Evolutionary conservation across 2,113 vertebrate genomes (phyloP), one percentile per base, ranked within the genome.

Genomic region (Chaetorhynchus papuensis): DNA sequence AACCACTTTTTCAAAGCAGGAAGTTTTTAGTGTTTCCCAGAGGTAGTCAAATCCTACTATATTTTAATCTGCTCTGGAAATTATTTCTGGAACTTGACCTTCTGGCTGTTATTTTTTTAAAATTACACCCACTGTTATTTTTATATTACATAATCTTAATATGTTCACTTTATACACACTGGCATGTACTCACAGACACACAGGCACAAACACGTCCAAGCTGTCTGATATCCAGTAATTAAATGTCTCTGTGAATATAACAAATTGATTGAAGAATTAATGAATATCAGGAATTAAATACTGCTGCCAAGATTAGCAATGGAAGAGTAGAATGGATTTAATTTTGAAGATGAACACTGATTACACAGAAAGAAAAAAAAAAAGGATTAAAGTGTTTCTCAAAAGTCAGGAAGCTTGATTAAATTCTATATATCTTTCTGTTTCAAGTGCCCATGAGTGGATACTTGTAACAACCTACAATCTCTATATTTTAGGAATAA

Each of bases 401-500:
- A 24, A 57, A 96, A 91, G 89, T 83, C 63, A 88, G 30, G 81
- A 78, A 52, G 11, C 72, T 59, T 84, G 41, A 93, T 95, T 94
- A 82, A 87, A 91, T 69, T 89, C 24, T 64, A 2, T 59, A 35
- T 22, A 12, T 33, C 7, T 27, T 53, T 80, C 52, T 74, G 7
- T 21, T 77, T 93, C 37, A 63, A 91, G n/a, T 71, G 13, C 8
- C 33, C 15, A 30, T 69, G 35, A 78, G 7, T 31, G 9, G 41
- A 41, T 65, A 54, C 24, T 70, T 76, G 13, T 12, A 83, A 19
- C 18, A 70, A 50, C 3, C 15, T 59, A 39, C 7, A 76, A 59
- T 11, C 6, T 54, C 16, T 30, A 5, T 27, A n/a, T 54, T 53
- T 85, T 45, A 53, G 16, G 11, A 84, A 47, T 11, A 56, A 71